Conservation (phyloP, 2,888 invertebrate species). For the Pandemis corylana region DNA sequence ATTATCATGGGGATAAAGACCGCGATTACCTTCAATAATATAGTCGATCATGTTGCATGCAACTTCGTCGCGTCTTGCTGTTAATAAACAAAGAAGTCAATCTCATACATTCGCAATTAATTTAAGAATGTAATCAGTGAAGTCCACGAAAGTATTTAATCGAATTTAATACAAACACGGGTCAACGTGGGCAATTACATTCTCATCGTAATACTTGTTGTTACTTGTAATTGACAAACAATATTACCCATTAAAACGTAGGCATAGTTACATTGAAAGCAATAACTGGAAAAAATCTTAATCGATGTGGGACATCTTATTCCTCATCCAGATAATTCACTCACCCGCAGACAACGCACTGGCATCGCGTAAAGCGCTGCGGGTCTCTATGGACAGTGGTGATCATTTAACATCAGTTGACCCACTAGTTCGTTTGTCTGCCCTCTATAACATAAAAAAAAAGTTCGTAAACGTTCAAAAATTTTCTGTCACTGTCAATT, state of each 20-base stretch:
- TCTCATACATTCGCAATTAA: neutral
- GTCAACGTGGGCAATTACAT: conserved; percentile 5
- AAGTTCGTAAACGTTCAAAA: neutral
- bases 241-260: neutral
- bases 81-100: neutral
- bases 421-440: too few relatives aligned
- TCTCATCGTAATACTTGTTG: conserved; percentile 7
- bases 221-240: neutral
- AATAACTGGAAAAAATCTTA: neutral
- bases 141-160: conserved; percentile 28
- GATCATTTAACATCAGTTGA: too few relatives aligned
- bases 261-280: neutral
- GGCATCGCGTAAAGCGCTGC: too few relatives aligned
- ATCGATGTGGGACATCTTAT: neutral
- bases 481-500: neutral
- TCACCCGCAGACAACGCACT: too few relatives aligned
- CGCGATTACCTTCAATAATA: neutral
- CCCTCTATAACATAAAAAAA: too few relatives aligned
- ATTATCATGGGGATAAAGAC: too few relatives aligned
- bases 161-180: conserved; percentile 1
- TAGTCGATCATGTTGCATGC: too few relatives aligned
- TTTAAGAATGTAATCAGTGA: neutral
- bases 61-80: neutral
- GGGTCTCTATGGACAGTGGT: too few relatives aligned
- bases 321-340: neutral